phyloP scores from a whole-genome alignment of 2,888 invertebrate species.

The Tyria jacobaeae region DNA sequence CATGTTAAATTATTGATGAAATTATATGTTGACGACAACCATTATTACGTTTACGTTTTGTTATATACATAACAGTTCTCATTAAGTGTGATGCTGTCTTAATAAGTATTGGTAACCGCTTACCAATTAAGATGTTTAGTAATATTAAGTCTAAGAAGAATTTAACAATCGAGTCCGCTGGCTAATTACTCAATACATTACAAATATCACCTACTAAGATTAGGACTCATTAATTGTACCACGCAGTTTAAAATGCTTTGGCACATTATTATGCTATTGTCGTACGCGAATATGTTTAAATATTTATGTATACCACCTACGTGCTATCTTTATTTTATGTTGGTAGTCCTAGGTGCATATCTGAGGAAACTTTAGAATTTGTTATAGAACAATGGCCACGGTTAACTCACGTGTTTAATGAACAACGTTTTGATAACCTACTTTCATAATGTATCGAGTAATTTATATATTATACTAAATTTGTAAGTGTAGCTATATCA shows the following conservation, averaged over 20 bases:
- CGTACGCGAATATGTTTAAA: constrained; percentile 28
- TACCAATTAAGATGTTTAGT: background rate
- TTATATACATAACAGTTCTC: background rate
- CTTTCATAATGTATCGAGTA: constrained; percentile 35
- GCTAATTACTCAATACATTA: constrained; percentile 24
- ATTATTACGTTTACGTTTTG: background rate
- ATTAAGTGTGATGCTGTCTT: background rate
- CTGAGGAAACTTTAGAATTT: constrained; percentile 11
- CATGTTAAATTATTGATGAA: constrained; percentile 13
- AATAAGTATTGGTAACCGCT: background rate
- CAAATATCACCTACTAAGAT: constrained; percentile 24
- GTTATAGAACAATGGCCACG: constrained; percentile 15
- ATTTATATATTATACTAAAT: constrained; percentile 25
- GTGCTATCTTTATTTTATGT: constrained; percentile 5
- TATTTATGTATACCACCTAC: constrained; percentile 33
- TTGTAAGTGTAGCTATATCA: constrained; percentile 12
- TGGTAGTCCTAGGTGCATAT: background rate
- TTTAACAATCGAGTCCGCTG: background rate
- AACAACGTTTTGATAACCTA: constrained; percentile 47
- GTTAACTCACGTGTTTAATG: constrained; percentile 12
- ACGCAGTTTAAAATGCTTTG: constrained; percentile 29
- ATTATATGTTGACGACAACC: background rate
- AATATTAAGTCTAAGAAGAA: background rate
- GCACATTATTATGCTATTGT: constrained; percentile 40
- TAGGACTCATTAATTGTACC: constrained; percentile 32